Conservation (phyloP, 2,888 invertebrate genomes). For the Lithophane ornitopus region DNA sequence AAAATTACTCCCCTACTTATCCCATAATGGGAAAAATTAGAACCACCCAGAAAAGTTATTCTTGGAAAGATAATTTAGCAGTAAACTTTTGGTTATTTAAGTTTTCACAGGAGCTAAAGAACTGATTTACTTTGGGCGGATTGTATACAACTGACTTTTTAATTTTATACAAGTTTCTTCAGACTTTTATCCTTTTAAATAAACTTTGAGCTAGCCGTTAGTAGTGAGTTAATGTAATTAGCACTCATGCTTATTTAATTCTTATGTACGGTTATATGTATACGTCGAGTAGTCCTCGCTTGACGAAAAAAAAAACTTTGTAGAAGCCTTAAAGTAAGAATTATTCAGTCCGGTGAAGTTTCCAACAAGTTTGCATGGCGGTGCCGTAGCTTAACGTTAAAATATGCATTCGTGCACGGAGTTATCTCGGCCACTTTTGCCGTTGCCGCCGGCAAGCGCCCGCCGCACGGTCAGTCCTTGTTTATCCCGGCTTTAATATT, state of each 20-base stretch:
- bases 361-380: constrained; percentile 84
- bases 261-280: constrained; percentile 31
- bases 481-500: constrained; percentile 83
- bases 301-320: constrained; percentile 67
- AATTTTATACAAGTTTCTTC: background rate
- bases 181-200: background rate
- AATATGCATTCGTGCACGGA: constrained; percentile 87
- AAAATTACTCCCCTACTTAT: background rate
- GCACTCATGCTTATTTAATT: constrained; percentile 30
- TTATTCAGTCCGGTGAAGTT: constrained; percentile 85
- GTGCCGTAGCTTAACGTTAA: constrained; percentile 85
- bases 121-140: constrained; percentile 14
- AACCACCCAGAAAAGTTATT: constrained; percentile 14
- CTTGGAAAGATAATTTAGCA: constrained; percentile 27
- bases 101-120: constrained; percentile 23
- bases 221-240: constrained; percentile 39
- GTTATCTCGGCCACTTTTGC: constrained; percentile 86
- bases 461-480: constrained; percentile 81
- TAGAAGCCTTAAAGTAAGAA: constrained; percentile 82
- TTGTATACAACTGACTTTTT: constrained; percentile 10
- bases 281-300: constrained; percentile 60
- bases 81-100: constrained; percentile 27
- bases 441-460: constrained; percentile 74
- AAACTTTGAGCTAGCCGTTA: constrained; percentile 21
- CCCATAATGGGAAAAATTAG: constrained; percentile 8